Evolutionary conservation across 1,140 invertebrate genomes (phyloP), one percentile per base, ranked within the genome.

Genomic region (Leptinotarsa defecta): DNA sequence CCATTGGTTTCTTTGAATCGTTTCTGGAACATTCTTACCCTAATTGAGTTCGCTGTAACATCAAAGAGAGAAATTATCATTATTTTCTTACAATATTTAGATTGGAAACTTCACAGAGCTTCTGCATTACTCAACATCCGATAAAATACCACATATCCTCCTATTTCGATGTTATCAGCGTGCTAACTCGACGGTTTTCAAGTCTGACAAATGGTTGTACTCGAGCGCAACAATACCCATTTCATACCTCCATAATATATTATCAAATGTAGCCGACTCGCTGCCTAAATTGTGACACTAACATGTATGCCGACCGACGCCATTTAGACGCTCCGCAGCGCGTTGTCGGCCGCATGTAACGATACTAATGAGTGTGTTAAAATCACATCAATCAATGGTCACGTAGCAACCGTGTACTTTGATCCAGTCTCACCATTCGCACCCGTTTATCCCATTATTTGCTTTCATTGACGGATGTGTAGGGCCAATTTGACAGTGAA

Each of bases 311-410:
- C 74, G 70, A 49, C 72, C 76, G 77, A 64, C 77, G 73, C 74
- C 78, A 77, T 78, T 75, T 77, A 75, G 75, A 78, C 74, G 70
- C 13, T 73, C 73, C 71, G 73, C 79, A 65, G 75, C 71, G 74
- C 65, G 22, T 13, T 24, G 65, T 13, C 65, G 63, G 24, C 65
- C 27, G 27, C 65, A 43, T 70, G 72, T 74, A 63, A 68, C 71
- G 71, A 77, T 76, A 78, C 79, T 82, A 81, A 81, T 81, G 81
- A 81, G 80, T 81, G 81, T 79, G 81, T 83, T 83, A 81, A 83
- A 83, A 81, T 83, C 81, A 81, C 81, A 83, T 83, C 81, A 83
- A 83, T 83, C 81, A 83, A 83, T 83, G 80, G 81, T 83, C 81
- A 83, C 81, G 77, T 83, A 81, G 81, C 81, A 83, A 83, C 81